Conservation (phyloP, 2,888 invertebrate genomes). For the Latrodectus elegans region DNA sequence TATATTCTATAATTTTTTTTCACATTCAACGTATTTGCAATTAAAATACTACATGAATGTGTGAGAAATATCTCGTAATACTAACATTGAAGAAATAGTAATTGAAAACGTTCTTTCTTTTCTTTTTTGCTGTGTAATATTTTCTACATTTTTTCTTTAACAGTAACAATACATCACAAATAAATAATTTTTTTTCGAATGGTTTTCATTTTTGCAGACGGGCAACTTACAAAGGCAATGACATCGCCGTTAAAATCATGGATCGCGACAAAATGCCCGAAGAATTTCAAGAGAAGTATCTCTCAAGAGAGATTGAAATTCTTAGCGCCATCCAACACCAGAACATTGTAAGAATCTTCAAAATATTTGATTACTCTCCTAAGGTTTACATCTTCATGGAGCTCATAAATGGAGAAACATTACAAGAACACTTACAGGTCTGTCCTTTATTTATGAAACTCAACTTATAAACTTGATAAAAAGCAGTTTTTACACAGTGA, state of each 20-base stretch:
- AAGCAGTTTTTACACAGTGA: no score
- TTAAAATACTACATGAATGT: no score
- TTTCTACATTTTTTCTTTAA: no score
- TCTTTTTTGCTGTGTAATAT: no score
- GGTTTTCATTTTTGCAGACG: not conserved
- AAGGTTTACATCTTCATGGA: constrained; percentile 80
- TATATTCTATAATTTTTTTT: no score
- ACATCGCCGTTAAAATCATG: constrained; percentile 82
- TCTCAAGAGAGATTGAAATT: constrained; percentile 81
- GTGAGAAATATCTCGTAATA: no score
- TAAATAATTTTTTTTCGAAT: not conserved
- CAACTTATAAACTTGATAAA: no score
- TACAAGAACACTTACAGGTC: constrained; percentile 79
- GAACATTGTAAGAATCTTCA: constrained; percentile 79
- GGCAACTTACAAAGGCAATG: constrained; percentile 72
- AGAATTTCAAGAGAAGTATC: constrained; percentile 80
- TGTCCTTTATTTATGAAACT: not conserved
- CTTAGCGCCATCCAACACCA: constrained; percentile 78
- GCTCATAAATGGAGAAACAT: constrained; percentile 80
- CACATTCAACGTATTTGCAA: no score
- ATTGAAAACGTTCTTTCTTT: no score
- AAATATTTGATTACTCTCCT: constrained; percentile 77
- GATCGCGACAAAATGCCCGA: constrained; percentile 79
- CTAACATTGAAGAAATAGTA: no score
- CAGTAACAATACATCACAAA: no score